Evolutionary conservation across 2,113 vertebrate genomes (phyloP).

Genomic region (Patagioenas fasciata): DNA sequence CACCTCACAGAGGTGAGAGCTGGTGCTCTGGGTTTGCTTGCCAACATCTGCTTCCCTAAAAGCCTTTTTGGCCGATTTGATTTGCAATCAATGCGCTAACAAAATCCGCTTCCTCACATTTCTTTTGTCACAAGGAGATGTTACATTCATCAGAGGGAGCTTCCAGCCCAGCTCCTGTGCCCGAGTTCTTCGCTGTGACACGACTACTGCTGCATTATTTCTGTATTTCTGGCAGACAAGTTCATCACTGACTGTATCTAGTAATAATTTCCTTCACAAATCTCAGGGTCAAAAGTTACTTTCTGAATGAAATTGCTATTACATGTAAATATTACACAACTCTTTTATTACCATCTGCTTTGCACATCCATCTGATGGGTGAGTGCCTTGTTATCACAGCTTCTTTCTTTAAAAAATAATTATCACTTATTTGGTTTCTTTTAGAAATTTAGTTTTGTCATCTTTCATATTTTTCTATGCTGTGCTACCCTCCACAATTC

Average conservation of each 20-base stretch:
- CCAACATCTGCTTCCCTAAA: neutral
- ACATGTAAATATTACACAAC: neutral
- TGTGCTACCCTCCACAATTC: neutral
- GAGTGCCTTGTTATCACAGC: neutral
- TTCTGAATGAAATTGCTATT: neutral
- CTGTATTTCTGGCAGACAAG: neutral
- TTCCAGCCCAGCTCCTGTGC: neutral
- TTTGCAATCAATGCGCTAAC: neutral
- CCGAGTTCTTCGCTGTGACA: neutral
- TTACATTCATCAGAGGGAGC: neutral
- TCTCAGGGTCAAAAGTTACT: neutral
- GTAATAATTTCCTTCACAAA: neutral
- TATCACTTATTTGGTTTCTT: neutral
- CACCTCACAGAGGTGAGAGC: neutral
- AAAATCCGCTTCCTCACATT: neutral
- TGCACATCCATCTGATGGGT: neutral
- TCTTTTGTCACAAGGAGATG: neutral
- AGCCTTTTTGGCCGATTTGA: neutral
- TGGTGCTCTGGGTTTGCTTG: neutral
- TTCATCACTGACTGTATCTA: neutral
- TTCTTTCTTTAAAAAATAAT: neutral
- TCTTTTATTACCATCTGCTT: neutral
- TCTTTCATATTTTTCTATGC: neutral
- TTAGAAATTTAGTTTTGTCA: neutral
- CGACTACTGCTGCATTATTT: neutral